phyloP scores from a whole-genome alignment of 2,113 vertebrate species.

The Dinomys branickii region DNA sequence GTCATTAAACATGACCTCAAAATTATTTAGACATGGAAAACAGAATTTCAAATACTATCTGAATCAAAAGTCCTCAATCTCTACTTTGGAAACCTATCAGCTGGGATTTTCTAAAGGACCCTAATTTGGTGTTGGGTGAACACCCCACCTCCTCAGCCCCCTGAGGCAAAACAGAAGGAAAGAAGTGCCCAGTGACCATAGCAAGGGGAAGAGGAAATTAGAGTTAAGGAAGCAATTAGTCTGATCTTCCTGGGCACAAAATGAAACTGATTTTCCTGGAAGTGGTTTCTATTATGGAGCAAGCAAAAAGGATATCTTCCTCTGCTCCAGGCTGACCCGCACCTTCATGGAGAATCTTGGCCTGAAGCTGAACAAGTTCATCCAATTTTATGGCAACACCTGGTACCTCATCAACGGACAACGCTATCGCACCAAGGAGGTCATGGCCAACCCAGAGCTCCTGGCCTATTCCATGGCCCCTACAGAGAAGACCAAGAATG shows the following conservation, averaged over 20 bases:
- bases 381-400: constrained; percentile 54
- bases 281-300: neutral
- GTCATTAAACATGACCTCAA: neutral
- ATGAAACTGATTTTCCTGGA: neutral
- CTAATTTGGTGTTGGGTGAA: neutral
- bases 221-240: neutral
- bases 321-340: constrained; percentile 55
- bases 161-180: neutral
- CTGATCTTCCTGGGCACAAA: neutral
- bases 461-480: constrained; percentile 17
- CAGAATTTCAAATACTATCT: neutral
- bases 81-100: neutral
- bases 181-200: neutral
- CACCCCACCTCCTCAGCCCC: neutral
- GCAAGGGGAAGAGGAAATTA: neutral
- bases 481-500: constrained; percentile 37
- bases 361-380: constrained; percentile 69
- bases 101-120: neutral
- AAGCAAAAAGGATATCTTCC: neutral
- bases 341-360: constrained; percentile 61
- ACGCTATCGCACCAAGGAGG: neutral
- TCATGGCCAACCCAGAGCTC: constrained; percentile 61
- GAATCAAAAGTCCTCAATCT: neutral
- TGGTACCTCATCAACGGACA: constrained; percentile 65
- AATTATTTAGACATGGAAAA: neutral